Percentiles rank a stretch among this genome's conserved stretches.
Evolutionary conservation across 2,797 vertebrate genomes (phyloP).

Genomic region (Tinamus major): DNA sequence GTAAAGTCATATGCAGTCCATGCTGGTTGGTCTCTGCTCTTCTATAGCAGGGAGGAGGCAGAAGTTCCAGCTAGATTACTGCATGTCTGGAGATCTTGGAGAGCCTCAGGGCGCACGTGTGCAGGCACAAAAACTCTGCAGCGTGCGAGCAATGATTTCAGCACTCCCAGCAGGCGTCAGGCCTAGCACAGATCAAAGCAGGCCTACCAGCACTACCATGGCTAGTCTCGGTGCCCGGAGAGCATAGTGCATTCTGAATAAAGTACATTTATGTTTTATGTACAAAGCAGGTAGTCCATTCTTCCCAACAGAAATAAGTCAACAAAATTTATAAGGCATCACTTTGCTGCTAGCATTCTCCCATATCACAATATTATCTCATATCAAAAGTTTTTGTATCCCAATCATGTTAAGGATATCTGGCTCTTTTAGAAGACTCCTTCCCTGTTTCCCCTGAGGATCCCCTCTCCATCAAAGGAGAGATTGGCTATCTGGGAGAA

Average conservation of each 20-base stretch:
- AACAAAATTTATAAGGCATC: not conserved
- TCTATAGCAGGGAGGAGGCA: not conserved
- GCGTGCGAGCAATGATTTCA: not conserved
- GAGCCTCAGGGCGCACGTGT: not conserved
- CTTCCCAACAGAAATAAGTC: not conserved
- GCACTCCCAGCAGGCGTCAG: not conserved
- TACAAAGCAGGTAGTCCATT: not conserved
- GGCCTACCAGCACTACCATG: not conserved
- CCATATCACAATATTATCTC: too few species aligned
- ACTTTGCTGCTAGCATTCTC: not conserved
- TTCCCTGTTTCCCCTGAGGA: rapidly evolving
- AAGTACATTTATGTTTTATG: not conserved
- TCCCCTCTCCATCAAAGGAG: not conserved
- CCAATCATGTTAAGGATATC: not conserved
- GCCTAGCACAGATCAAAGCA: too few species aligned
- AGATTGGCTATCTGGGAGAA: not conserved
- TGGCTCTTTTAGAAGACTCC: rapidly evolving
- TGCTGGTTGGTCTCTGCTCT: not conserved
- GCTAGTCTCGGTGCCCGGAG: not conserved
- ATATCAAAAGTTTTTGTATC: not conserved
- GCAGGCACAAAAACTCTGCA: not conserved
- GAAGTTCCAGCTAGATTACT: not conserved
- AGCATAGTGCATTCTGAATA: not conserved
- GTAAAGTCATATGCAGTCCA: too few species aligned
- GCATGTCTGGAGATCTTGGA: not conserved